Evolutionary conservation across 2,888 invertebrate genomes (phyloP).

Genomic region (Hypselothyrea guttata): DNA sequence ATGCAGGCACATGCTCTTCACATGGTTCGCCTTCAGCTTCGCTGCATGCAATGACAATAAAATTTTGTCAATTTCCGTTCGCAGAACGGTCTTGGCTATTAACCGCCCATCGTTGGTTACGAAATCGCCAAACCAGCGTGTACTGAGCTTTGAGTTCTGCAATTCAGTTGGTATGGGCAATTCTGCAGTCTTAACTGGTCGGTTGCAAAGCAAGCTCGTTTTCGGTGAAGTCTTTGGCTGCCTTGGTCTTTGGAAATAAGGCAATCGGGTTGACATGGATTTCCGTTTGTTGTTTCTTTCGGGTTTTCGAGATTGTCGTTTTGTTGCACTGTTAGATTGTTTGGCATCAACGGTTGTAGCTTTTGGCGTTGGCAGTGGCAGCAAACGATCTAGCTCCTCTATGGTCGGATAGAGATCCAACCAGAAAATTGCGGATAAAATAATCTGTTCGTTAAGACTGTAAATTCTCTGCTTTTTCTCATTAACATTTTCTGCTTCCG

Average conservation of each 20-base stretch:
- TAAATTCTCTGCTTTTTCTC: constrained; percentile 36
- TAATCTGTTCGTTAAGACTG: constrained; percentile 76
- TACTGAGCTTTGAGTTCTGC: not conserved
- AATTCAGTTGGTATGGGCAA: not conserved
- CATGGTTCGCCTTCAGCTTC: constrained; percentile 3
- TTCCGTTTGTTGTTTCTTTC: not conserved
- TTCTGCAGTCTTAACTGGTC: constrained; percentile 7
- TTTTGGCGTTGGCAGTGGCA: constrained; percentile 60
- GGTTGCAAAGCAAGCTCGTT: not conserved
- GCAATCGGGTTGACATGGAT: not conserved
- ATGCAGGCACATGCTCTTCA: constrained; percentile 38
- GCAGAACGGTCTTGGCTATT: constrained; percentile 27
- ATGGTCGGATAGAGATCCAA: constrained; percentile 79
- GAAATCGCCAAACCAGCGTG: constrained; percentile 61
- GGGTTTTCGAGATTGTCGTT: too few species aligned
- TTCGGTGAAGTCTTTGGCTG: not conserved
- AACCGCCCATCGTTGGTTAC: not conserved
- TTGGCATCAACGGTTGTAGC: too few species aligned
- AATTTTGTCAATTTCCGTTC: constrained; percentile 38
- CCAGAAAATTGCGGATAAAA: constrained; percentile 77
- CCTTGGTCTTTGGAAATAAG: constrained; percentile 38
- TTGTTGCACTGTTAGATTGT: too few species aligned
- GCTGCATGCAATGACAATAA: constrained; percentile 22
- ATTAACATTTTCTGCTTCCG: constrained; percentile 5
- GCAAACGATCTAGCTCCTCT: constrained; percentile 74